Conservation (phyloP, 2,797 vertebrate genomes). For the Jordanella pulchra region DNA sequence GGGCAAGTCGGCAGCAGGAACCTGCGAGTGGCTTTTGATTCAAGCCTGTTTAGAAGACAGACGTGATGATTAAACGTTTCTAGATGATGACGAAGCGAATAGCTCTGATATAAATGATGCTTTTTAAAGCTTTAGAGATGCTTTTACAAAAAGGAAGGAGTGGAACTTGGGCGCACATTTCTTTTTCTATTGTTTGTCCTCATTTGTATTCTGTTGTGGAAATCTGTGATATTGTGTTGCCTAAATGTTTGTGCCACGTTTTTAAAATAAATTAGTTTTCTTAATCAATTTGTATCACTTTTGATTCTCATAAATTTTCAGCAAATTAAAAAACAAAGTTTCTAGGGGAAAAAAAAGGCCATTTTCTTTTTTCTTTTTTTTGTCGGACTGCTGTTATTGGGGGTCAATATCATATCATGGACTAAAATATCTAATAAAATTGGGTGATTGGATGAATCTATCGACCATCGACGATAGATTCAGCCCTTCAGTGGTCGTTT, state of each 20-base stretch:
- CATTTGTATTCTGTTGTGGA: neutral
- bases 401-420: neutral
- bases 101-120: slow-evolving; percentile 1
- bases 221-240: neutral
- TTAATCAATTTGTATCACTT: slow-evolving; percentile 6
- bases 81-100: slow-evolving; percentile 24
- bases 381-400: no score
- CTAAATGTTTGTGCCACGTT: neutral
- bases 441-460: no score
- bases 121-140: slow-evolving; percentile 11
- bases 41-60: slow-evolving; percentile 29
- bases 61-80: slow-evolving; percentile 32
- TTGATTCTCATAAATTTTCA: neutral
- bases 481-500: no score
- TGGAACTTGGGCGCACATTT: neutral
- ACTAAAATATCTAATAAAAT: neutral
- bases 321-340: neutral
- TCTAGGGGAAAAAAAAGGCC: no score
- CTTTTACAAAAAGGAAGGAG: neutral
- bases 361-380: no score
- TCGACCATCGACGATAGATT: no score
- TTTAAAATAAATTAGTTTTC: neutral
- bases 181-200: neutral
- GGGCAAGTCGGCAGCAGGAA: slow-evolving; percentile 46
- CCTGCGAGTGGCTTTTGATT: slow-evolving; percentile 47